Conservation (phyloP, 2,113 vertebrate genomes). For the Bagarius yarrelli region DNA sequence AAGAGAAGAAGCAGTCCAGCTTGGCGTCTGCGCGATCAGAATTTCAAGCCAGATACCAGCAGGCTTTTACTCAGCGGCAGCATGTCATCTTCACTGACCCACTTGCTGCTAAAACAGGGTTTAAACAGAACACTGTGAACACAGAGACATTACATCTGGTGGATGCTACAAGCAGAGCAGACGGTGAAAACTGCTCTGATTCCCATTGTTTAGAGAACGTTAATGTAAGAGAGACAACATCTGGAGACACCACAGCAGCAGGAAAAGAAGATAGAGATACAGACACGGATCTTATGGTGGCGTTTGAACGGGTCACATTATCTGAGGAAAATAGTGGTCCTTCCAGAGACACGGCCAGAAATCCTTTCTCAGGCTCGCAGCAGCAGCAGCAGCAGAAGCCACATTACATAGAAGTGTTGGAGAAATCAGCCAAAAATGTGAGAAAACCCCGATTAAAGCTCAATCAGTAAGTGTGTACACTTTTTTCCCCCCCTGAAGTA, state of each 20-base stretch:
- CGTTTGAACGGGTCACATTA: slow-evolving; percentile 73
- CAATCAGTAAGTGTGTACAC: slow-evolving; percentile 76
- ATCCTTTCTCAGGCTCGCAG: slow-evolving; percentile 56
- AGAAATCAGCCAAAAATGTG: slow-evolving; percentile 71
- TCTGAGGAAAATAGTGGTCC: slow-evolving; percentile 57
- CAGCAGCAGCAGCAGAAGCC: slow-evolving; percentile 68
- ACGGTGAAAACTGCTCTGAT: background rate
- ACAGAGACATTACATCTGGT: background rate
- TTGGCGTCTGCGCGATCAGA: slow-evolving; percentile 73
- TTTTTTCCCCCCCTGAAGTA: background rate
- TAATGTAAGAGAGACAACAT: slow-evolving; percentile 53
- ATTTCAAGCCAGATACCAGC: slow-evolving; percentile 71
- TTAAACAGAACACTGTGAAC: background rate
- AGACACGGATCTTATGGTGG: slow-evolving; percentile 67
- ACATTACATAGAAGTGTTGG: slow-evolving; percentile 81
- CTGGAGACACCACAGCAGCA: slow-evolving; percentile 31
- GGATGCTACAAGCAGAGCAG: background rate
- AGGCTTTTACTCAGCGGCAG: slow-evolving; percentile 58
- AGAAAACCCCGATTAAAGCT: slow-evolving; percentile 78
- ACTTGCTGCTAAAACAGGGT: background rate
- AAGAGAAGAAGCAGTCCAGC: slow-evolving; percentile 64
- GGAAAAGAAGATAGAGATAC: slow-evolving; percentile 50
- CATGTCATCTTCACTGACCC: slow-evolving; percentile 18
- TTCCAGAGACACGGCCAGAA: slow-evolving; percentile 38
- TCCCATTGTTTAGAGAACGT: background rate